Conservation (phyloP, 1,140 invertebrate genomes). For the Sarcophaga bullata region DNA sequence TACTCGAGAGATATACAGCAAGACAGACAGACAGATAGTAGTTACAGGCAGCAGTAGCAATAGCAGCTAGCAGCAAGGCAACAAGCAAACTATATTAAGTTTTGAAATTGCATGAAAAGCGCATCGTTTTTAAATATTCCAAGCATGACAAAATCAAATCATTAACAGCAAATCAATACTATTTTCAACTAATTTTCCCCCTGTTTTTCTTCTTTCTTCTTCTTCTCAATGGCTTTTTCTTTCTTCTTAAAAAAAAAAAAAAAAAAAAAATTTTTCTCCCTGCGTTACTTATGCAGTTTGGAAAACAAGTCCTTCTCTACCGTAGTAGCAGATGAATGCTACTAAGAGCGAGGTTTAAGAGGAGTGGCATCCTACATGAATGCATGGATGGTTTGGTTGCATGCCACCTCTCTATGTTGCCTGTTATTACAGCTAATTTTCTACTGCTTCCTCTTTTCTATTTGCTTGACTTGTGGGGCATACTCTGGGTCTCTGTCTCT, state of each 20-base stretch:
- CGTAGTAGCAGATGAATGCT: no score
- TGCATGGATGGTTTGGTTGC: not conserved
- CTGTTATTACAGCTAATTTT: no score
- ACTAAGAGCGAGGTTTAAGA: no score
- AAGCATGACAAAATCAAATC: slow-evolving; percentile 36
- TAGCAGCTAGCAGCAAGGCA: no score
- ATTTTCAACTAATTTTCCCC: not conserved
- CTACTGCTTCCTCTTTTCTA: not conserved
- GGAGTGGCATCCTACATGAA: not conserved
- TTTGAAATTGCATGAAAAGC: not conserved
- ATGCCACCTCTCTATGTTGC: no score
- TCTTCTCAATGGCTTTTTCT: not conserved
- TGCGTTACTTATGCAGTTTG: not conserved
- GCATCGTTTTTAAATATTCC: slow-evolving; percentile 28
- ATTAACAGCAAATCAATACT: slow-evolving; percentile 34
- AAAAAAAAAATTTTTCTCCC: no score
- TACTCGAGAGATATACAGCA: no score
- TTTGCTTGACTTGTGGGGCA: not conserved
- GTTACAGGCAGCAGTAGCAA: no score
- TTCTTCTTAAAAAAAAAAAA: no score
- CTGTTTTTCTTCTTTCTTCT: not conserved
- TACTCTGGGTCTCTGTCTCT: not conserved
- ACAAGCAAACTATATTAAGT: no score
- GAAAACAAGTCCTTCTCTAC: not conserved
- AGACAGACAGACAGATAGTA: no score